Evolutionary conservation across 1,140 invertebrate genomes (phyloP), one percentile per base, ranked within the genome.

Genomic region (Drosophila lacteicornis): DNA sequence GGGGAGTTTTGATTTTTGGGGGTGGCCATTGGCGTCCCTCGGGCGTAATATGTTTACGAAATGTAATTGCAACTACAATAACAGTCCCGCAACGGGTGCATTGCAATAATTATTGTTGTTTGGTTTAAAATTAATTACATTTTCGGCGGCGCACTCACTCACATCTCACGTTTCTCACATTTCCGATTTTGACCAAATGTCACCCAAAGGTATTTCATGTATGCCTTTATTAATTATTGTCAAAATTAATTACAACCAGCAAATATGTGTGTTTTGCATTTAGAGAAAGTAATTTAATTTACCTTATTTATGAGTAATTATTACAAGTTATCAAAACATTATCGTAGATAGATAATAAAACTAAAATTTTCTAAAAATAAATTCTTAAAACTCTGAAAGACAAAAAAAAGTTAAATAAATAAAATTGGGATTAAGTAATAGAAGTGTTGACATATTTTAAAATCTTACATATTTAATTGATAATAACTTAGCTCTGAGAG

Each of bases 71-170:
- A 74, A 62, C 42, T 79, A 86, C 80, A 86, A 70, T 51, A 63
- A 76, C 63, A 65, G 38, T 13, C 33, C 50, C 69, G 60, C 36
- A 15, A 9, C n/a, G 11, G 53, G 19, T 51, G 46, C 61, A 53
- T 49, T 25, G 58, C 40, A 65, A 79, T 77, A 86, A 87, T 87
- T 80, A 80, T 86, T 82, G 60, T 77, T 77, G 57, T 87, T 77
- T 70, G 77, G 50, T n/a, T 47, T 40, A 50, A 61, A 85, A 86
- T 87, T 82, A 82, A 86, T 86, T 87, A 67, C 83, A 82, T 80
- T 82, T 68, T 30, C 45, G 63, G 38, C 45, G 22, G 38, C 47
- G 22, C 49, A 36, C 63, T 36, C 33, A 79, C 66, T 70, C 47
- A 65, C 57, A 57, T 38, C 65, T 76, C 59, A 65, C 56, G 47